These are phyloP conservation scores for Paradoxurus hermaphroditus DNA, from an alignment of 2,113 vertebrate species.

Conservation along the genomic window DNA sequence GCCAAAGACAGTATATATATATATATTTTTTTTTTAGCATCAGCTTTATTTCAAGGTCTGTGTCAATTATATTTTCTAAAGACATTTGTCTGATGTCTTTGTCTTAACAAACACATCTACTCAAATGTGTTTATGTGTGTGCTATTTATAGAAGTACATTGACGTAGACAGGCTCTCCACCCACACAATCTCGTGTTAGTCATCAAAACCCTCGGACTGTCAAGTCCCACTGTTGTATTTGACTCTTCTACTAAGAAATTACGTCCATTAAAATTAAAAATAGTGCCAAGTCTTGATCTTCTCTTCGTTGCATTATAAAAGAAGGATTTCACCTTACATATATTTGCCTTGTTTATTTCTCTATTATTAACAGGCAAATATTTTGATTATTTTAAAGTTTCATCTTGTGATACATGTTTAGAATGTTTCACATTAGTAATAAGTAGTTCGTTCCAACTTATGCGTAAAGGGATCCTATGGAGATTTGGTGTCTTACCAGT, in stretches of 20 bases:
- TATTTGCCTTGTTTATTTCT: constrained; percentile 1
- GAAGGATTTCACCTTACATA: neutral
- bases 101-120: neutral
- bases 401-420: constrained; percentile 27
- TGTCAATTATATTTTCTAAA: constrained; percentile 63
- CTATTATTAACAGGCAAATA: neutral
- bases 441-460: neutral
- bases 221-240: neutral
- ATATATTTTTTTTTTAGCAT: constrained; percentile 74
- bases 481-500: constrained; percentile 12
- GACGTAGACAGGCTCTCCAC: neutral
- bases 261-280: neutral
- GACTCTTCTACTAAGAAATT: constrained; percentile 12
- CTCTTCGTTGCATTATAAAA: neutral
- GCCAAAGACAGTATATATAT: constrained; percentile 74
- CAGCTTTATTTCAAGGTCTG: constrained; percentile 70
- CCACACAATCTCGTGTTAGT: neutral
- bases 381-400: constrained; percentile 56
- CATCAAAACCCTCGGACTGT: neutral
- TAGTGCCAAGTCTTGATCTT: neutral
- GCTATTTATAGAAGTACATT: neutral
- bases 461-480: neutral
- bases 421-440: neutral
- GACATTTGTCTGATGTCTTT: constrained; percentile 54
- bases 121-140: constrained; percentile 1